Evolutionary conservation across 1,140 invertebrate genomes (phyloP).

Genomic region (Coelopa frigida): DNA sequence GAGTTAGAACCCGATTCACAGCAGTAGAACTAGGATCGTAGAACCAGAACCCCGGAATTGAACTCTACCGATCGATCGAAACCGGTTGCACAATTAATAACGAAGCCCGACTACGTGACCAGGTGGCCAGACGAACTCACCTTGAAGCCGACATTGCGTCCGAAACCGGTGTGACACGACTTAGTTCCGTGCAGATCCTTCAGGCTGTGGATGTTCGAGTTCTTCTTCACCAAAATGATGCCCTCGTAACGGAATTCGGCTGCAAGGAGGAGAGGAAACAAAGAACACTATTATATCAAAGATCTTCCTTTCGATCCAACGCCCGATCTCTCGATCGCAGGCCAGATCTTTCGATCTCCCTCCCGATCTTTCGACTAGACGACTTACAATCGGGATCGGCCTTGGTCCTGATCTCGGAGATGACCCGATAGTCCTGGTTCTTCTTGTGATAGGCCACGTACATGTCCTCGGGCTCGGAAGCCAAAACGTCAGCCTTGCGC

Average conservation of each 20-base stretch:
- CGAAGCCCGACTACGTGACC: no score
- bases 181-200: conserved; percentile 61
- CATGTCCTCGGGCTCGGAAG: conserved; percentile 69
- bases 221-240: conserved; percentile 67
- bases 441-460: conserved; percentile 67
- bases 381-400: conserved; percentile 49
- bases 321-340: background rate
- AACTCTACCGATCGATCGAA: no score
- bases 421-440: conserved; percentile 56
- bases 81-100: no score
- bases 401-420: conserved; percentile 60
- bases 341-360: background rate
- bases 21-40: no score
- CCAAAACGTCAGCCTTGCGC: conserved; percentile 69
- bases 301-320: background rate
- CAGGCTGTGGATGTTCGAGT: conserved; percentile 55
- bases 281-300: background rate
- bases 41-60: no score
- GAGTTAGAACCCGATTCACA: no score
- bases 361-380: background rate
- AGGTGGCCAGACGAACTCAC: conserved; percentile 42
- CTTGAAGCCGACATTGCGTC: conserved; percentile 72
- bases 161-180: conserved; percentile 73
- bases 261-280: conserved; percentile 23
- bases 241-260: conserved; percentile 70